Evolutionary conservation across 1,140 invertebrate genomes (phyloP).

Genomic region (Arctopsyche grandis): DNA sequence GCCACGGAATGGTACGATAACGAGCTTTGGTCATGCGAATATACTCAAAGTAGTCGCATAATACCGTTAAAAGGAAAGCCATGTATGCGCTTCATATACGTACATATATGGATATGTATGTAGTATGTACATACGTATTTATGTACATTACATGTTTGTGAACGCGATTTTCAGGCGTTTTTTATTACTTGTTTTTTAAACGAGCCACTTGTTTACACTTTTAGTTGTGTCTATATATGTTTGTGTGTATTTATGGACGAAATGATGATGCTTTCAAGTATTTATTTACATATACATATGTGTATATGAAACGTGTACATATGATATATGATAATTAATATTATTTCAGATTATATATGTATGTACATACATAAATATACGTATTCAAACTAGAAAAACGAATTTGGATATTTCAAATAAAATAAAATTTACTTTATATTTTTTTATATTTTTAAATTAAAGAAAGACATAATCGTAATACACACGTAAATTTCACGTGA

Average conservation of each 20-base stretch:
- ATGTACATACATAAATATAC: not conserved
- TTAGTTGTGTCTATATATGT: not conserved
- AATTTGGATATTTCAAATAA: not conserved
- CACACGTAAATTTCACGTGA: too few species aligned
- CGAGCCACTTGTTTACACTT: too few species aligned
- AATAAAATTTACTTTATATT: not conserved
- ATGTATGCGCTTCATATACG: too few species aligned
- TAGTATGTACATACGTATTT: too few species aligned
- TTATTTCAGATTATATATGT: not conserved
- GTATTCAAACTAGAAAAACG: not conserved
- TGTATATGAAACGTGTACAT: not conserved
- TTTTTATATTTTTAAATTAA: not conserved
- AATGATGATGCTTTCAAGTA: not conserved
- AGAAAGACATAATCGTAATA: not conserved
- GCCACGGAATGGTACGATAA: too few species aligned
- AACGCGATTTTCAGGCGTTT: too few species aligned
- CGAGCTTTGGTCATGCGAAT: too few species aligned
- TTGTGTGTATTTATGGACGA: not conserved
- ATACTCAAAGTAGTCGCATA: too few species aligned
- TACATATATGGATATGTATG: too few species aligned
- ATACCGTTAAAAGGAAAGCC: too few species aligned
- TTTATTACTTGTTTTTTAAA: too few species aligned
- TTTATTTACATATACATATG: not conserved
- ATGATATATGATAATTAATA: not conserved
- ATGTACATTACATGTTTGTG: too few species aligned